Percentiles rank a stretch among this genome's conserved stretches.
Conservation (phyloP, 2,888 invertebrate species). For the Ceramica pisi region DNA sequence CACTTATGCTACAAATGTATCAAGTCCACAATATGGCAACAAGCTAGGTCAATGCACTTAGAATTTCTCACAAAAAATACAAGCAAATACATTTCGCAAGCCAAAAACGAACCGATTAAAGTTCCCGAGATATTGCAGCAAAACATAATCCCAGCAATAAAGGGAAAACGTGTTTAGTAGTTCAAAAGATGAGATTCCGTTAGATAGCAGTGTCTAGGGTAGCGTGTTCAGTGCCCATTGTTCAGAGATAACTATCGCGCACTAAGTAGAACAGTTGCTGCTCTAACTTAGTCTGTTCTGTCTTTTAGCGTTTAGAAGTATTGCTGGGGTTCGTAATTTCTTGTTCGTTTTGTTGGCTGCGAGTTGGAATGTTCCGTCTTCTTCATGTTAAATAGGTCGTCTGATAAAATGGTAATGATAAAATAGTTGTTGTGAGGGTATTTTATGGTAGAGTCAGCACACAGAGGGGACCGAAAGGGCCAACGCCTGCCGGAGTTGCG, state of each 20-base stretch:
- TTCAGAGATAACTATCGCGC: conserved; percentile 57
- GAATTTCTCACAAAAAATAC: not conserved
- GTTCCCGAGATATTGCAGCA: conserved; percentile 38
- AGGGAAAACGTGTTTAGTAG: conserved; percentile 52
- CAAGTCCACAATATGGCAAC: not conserved
- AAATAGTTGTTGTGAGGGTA: no score
- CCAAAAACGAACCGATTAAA: conserved; percentile 39
- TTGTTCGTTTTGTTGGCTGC: conserved; percentile 35
- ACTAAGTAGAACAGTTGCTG: conserved; percentile 56
- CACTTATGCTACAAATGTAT: not conserved
- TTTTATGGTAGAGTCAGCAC: no score
- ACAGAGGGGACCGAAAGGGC: no score
- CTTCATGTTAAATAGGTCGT: conserved; percentile 1
- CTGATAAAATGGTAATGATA: conserved; percentile 7
- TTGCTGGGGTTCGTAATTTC: conserved; percentile 28
- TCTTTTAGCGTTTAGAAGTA: conserved; percentile 49
- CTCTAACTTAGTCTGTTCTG: conserved; percentile 49
- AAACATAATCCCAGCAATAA: conserved; percentile 52
- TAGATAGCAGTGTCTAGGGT: conserved; percentile 38
- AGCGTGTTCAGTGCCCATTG: conserved; percentile 58
- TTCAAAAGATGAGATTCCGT: conserved; percentile 52
- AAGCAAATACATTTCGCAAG: not conserved
- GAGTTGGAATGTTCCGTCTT: conserved; percentile 24
- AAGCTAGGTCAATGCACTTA: not conserved
- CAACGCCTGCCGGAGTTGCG: no score